Conservation (phyloP, 1,140 invertebrate genomes). For the Drosophila quadrilineata region DNA sequence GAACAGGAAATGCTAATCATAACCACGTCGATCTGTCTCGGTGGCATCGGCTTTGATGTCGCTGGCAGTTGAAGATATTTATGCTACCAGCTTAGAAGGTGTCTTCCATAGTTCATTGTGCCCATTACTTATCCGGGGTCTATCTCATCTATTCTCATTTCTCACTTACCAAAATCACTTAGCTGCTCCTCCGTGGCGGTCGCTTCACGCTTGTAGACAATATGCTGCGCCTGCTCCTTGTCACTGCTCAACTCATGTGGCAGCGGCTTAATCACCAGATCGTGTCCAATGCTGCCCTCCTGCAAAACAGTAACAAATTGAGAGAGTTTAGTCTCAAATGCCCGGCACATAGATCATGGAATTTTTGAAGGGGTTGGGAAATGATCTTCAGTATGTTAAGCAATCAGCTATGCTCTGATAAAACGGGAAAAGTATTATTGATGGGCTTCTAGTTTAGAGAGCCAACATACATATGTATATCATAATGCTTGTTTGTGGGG, state of each 20-base stretch:
- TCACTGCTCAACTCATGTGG: constrained; percentile 83
- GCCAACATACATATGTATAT: no score
- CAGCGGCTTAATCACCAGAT: constrained; percentile 92
- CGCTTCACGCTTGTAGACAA: constrained; percentile 85
- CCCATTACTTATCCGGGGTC: constrained; percentile 64
- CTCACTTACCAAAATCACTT: constrained; percentile 87
- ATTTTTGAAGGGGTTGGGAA: neutral
- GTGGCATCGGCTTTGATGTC: no score
- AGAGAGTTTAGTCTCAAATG: neutral
- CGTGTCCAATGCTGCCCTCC: constrained; percentile 95
- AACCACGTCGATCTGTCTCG: constrained; percentile 57
- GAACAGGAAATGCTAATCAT: constrained; percentile 70
- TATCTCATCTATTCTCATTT: neutral
- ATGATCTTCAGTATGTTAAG: no score
- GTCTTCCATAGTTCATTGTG: constrained; percentile 66
- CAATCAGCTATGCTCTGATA: no score
- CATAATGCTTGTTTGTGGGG: no score
- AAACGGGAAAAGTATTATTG: no score
- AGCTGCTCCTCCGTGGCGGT: constrained; percentile 82
- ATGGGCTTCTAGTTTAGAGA: no score
- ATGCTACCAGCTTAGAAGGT: constrained; percentile 34
- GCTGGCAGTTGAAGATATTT: no score
- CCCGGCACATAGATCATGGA: no score
- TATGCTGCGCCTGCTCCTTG: constrained; percentile 83
- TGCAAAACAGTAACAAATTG: constrained; percentile 80